phyloP scores from a whole-genome alignment of 2,113 vertebrate genomes.

The Phoxinus phoxinus region DNA sequence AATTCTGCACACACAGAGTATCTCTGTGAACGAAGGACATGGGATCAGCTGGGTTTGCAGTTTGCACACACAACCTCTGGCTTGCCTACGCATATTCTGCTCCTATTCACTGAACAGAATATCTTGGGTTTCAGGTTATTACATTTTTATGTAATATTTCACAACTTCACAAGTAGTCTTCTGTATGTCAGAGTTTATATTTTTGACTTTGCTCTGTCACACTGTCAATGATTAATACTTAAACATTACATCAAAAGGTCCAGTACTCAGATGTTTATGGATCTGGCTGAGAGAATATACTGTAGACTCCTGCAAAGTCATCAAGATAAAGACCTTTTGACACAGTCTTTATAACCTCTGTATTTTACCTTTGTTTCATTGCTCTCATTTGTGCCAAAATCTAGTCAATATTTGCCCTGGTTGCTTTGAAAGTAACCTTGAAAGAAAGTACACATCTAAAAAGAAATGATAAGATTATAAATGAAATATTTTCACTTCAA shows the following conservation, averaged over 20 bases:
- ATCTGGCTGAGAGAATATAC: conserved; percentile 75
- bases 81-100: neutral
- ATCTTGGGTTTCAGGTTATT: neutral
- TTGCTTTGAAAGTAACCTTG: conserved; percentile 61
- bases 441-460: no score
- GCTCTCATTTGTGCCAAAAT: conserved; percentile 75
- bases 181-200: neutral
- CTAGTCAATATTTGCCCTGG: conserved; percentile 76
- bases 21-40: neutral
- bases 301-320: conserved; percentile 72
- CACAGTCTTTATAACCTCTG: conserved; percentile 62
- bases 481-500: no score
- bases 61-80: neutral
- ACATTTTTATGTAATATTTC: neutral
- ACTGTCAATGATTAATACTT: conserved; percentile 25
- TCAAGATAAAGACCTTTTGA: conserved; percentile 72
- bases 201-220: neutral
- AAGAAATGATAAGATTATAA: no score
- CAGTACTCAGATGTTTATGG: conserved; percentile 66
- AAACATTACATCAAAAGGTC: conserved; percentile 41
- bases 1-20: neutral
- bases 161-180: neutral
- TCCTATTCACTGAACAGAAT: neutral
- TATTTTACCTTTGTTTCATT: conserved; percentile 74
- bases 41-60: neutral